Evolutionary conservation across 2,113 vertebrate species (phyloP).

Genomic region (Amphiprion percula): DNA sequence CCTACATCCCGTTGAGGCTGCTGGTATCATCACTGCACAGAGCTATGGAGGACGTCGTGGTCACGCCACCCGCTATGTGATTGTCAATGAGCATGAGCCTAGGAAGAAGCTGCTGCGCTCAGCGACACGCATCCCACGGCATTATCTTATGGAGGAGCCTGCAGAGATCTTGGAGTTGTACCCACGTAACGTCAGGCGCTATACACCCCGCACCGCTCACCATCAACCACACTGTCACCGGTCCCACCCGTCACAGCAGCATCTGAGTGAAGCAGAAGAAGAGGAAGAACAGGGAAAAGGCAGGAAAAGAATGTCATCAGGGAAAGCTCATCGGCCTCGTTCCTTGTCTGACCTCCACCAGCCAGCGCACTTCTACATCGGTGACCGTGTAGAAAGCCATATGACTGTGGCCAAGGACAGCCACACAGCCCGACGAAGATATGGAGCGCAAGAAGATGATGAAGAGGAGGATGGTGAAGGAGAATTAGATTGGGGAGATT

Average conservation of each 20-base stretch:
- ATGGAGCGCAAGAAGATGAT: constrained; percentile 76
- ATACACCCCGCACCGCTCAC: constrained; percentile 68
- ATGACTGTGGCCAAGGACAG: constrained; percentile 67
- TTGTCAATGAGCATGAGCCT: constrained; percentile 88
- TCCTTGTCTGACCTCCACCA: constrained; percentile 88
- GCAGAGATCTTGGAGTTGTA: constrained; percentile 86
- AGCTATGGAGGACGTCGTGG: constrained; percentile 78
- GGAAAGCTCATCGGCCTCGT: constrained; percentile 75
- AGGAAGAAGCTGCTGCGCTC: constrained; percentile 83
- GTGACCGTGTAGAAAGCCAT: constrained; percentile 79
- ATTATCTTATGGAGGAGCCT: constrained; percentile 83
- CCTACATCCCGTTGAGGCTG: constrained; percentile 66
- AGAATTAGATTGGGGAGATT: constrained; percentile 70
- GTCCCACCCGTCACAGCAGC: constrained; percentile 74
- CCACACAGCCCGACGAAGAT: constrained; percentile 60
- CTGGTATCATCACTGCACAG: constrained; percentile 66
- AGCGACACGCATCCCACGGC: constrained; percentile 85
- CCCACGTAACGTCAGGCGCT: constrained; percentile 84
- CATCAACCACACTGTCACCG: constrained; percentile 68
- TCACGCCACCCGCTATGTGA: constrained; percentile 85
- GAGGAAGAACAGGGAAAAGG: constrained; percentile 77
- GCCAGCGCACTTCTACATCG: constrained; percentile 85
- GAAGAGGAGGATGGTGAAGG: constrained; percentile 74
- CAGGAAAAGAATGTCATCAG: constrained; percentile 64
- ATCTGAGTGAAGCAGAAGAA: constrained; percentile 86